These are phyloP conservation scores for Nephrotoma appendiculata DNA, from an alignment of 2,888 invertebrate species.

Conservation along the genomic window DNA sequence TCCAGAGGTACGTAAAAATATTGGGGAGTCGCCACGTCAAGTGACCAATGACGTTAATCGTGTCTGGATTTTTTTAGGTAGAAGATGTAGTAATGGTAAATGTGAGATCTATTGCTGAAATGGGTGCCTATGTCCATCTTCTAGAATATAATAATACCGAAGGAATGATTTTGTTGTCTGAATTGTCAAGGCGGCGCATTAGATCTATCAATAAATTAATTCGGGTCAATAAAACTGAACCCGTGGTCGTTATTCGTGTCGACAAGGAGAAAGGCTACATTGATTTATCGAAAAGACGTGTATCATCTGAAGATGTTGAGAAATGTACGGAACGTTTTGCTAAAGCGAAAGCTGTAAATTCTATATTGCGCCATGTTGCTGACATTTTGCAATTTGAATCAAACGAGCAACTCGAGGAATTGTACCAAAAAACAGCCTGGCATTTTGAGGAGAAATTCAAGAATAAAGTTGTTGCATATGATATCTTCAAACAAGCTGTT, in stretches of 20 bases:
- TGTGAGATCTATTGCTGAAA: slow-evolving; percentile 94
- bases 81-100: slow-evolving; percentile 99
- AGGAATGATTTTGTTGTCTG: slow-evolving; percentile 97
- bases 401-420: slow-evolving; percentile 85
- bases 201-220: slow-evolving; percentile 98
- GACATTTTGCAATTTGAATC: slow-evolving; percentile 82
- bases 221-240: slow-evolving; percentile 95
- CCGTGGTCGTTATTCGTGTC: slow-evolving; percentile 97
- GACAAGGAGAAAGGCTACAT: slow-evolving; percentile 99
- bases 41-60: neutral
- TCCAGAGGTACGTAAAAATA: slow-evolving; percentile 48
- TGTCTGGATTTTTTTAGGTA: slow-evolving; percentile 31
- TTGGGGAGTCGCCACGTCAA: neutral
- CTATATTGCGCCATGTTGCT: slow-evolving; percentile 93
- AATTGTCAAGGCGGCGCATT: slow-evolving; percentile 95
- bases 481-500: slow-evolving; percentile 97
- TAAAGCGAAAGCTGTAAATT: slow-evolving; percentile 96
- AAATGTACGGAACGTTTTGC: slow-evolving; percentile 98
- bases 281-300: slow-evolving; percentile 96
- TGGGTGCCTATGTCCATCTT: slow-evolving; percentile 98
- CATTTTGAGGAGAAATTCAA: slow-evolving; percentile 94
- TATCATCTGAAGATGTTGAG: slow-evolving; percentile 94
- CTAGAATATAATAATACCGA: slow-evolving; percentile 98
- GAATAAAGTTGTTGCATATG: slow-evolving; percentile 90
- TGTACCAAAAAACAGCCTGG: slow-evolving; percentile 97